Conservation (phyloP, 2,888 invertebrate species). For the Clostera curtula region DNA sequence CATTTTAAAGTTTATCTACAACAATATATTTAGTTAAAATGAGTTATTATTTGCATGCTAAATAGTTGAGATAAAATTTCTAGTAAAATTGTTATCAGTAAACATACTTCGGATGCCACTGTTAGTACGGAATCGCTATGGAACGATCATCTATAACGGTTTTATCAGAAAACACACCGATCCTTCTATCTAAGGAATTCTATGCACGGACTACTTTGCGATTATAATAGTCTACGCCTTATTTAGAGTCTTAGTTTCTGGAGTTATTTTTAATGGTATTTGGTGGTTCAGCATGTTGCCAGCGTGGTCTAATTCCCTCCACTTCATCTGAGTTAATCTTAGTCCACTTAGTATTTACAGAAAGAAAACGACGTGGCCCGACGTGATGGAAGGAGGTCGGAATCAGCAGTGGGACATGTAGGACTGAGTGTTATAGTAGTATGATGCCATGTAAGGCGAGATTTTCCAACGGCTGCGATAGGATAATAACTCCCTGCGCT, state of each 20-base stretch:
- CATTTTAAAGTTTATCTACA: too few species aligned
- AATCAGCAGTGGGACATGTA: too few species aligned
- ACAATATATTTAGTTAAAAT: conserved; percentile 21
- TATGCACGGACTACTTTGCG: conserved; percentile 8
- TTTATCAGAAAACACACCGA: conserved; percentile 25
- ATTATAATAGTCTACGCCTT: conserved; percentile 14
- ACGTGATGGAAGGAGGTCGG: too few species aligned
- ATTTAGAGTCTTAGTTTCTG: conserved; percentile 3
- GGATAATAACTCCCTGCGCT: too few species aligned
- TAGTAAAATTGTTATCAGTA: conserved; percentile 34
- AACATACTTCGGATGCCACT: conserved; percentile 35
- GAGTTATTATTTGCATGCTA: conserved; percentile 43
- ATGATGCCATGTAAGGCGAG: too few species aligned
- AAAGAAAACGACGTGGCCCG: too few species aligned
- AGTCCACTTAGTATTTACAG: too few species aligned
- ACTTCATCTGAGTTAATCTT: too few species aligned
- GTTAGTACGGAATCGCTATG: conserved; percentile 18
- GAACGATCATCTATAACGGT: conserved; percentile 21
- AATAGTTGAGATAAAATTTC: conserved; percentile 47
- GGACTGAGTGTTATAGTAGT: too few species aligned
- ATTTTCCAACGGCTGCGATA: too few species aligned
- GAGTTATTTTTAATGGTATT: not conserved
- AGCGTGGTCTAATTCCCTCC: too few species aligned
- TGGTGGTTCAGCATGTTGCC: not conserved
- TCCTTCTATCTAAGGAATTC: conserved; percentile 28